Base-by-base conservation (phyloP, 2,797 vertebrate genomes). In the Pseudopleuronectes americanus region DNA sequence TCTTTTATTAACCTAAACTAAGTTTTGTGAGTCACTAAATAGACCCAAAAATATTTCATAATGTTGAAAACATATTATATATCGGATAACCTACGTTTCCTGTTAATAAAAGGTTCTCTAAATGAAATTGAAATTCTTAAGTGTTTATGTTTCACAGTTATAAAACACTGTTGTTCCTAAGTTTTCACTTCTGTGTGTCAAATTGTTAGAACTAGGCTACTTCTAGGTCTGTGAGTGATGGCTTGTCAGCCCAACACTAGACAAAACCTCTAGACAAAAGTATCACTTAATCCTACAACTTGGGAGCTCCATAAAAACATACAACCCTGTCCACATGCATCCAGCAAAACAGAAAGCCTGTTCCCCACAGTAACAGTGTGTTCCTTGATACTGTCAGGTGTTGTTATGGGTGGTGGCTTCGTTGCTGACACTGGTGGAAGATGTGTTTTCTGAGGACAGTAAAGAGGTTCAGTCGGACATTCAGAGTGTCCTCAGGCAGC, bases 361-460 rank as follows among this genome's bases (percentile, higher is more conserved):
- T 26, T 63, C 57, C 55, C 22, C 26, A 64, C n/a, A 58, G 48
- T 58, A 10, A 47, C 47, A 21, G 8, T 52, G 52, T 61, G 47
- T 47, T 57, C 12, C 41, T 60, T 53, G 54, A 8, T 83, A 13
- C 45, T 51, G 26, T n/a, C 77, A 94, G 93, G 87, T 92, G 80
- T 85, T 90, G 74, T 76, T 94, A 75, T 91, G 92, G 84, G 56
- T 92, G 62, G 66, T 87, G 64, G 84, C 84, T 1, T 85, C 87
- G 49, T 75, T 93, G 68, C 71, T 93, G 69, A 71, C 80, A 38
- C 66, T 91, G 54, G 89, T 80, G 58, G 89, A 90, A 47, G 87
- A 84, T 56, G 87, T 76, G 21, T 81, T 88, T 68, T 83, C 82
- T 45, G 79, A 88, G 24, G 80, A 76, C 49, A 69, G 24, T 21